A percentile compares a stretch with the other conserved stretches of the same genome.
These are phyloP conservation scores for Leptonema lineaticorne DNA, from an alignment of 1,140 invertebrate species.

Conservation along the genomic window DNA sequence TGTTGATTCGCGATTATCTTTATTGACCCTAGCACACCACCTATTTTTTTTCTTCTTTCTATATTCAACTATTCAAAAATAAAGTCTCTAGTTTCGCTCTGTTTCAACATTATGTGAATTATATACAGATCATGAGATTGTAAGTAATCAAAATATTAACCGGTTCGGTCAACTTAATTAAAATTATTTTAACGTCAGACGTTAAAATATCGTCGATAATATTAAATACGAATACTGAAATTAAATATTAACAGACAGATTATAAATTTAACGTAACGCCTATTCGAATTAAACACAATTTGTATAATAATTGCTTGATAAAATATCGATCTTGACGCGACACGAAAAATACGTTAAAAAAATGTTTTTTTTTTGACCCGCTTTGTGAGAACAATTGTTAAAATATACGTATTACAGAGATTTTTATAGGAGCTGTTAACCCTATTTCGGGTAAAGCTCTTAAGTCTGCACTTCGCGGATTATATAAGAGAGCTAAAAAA, in stretches of 20 bases:
- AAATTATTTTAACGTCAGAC: neutral
- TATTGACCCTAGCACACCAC: neutral
- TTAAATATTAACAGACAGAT: neutral
- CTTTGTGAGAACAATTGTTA: neutral
- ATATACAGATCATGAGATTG: neutral
- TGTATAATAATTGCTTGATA: neutral
- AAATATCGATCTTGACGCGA: neutral
- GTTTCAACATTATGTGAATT: neutral
- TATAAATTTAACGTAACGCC: too few species aligned
- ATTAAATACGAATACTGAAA: neutral
- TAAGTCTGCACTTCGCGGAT: neutral
- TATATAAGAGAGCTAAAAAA: neutral
- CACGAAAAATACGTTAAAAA: neutral
- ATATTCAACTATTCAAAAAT: too few species aligned
- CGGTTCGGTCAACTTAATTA: neutral
- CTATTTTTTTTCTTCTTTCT: neutral
- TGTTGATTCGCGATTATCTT: neutral
- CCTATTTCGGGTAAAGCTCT: neutral
- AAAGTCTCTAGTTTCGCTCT: too few species aligned
- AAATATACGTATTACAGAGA: neutral
- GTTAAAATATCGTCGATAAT: neutral
- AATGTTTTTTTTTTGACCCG: neutral
- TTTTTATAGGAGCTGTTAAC: neutral
- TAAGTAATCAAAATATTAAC: too few species aligned
- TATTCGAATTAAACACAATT: neutral